A percentile compares a stretch with the other conserved stretches of the same genome.
phyloP scores from a whole-genome alignment of 2,888 invertebrate species.

The Microctonus hyperodae region DNA sequence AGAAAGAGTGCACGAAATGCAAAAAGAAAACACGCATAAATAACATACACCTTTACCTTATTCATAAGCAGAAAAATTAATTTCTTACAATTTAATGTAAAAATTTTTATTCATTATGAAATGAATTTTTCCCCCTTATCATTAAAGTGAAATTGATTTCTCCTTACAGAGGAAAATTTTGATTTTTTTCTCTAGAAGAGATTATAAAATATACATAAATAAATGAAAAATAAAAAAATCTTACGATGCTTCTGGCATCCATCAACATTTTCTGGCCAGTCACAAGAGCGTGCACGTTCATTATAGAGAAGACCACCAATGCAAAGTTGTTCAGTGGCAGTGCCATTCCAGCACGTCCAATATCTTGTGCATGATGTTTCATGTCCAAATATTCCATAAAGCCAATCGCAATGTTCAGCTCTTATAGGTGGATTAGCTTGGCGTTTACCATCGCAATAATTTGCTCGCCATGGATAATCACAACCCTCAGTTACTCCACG shows the following conservation, averaged over 20 bases:
- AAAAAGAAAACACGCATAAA: conserved; percentile 4
- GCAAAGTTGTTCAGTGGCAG: conserved; percentile 89
- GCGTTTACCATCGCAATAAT: conserved; percentile 84
- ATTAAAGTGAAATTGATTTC: too few species aligned
- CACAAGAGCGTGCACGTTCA: conserved; percentile 89
- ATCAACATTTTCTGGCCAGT: conserved; percentile 93
- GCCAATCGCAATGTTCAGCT: conserved; percentile 89
- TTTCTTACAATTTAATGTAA: neutral
- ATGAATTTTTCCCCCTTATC: too few species aligned
- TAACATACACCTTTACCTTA: neutral
- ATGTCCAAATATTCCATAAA: conserved; percentile 92
- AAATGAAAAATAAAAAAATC: conserved; percentile 59
- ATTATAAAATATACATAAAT: neutral
- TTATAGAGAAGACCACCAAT: conserved; percentile 91
- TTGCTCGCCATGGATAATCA: conserved; percentile 89
- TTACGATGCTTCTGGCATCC: conserved; percentile 94
- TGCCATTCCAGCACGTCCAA: conserved; percentile 96
- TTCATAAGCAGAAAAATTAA: too few species aligned
- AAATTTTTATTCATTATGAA: neutral
- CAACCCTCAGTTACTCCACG: conserved; percentile 89
- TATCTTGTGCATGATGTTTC: conserved; percentile 92
- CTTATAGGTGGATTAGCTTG: conserved; percentile 83
- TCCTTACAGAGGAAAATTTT: too few species aligned
- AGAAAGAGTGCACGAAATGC: neutral
- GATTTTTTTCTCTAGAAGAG: too few species aligned